Evolutionary conservation across 2,113 vertebrate genomes (phyloP), one percentile per base, ranked within the genome.

Genomic region (Caranx ignobilis): DNA sequence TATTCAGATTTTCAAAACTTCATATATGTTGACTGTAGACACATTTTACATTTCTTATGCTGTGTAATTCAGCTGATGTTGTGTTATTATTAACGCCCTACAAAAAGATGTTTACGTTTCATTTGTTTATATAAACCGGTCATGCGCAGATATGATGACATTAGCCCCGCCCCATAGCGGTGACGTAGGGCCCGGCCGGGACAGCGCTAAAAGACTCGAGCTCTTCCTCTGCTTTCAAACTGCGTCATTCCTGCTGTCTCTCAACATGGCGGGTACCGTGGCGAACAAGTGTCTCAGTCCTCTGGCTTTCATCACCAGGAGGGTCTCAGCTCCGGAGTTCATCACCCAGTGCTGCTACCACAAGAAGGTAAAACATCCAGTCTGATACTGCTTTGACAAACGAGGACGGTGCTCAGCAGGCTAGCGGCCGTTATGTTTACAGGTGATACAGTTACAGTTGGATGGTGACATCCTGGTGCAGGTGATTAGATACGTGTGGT

Each of bases 291-390:
- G 92, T 75, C 52, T 91, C 13, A 85, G 71, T 43, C 91, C 93
- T 70, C 63, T 93, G 71, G 8, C 79, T 74, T 84, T 94, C 2
- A 21, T 94, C 26, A 88, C 68, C 57, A 88, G 91, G 72, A 86
- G 82, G 41, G 52, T 95, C 1, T 93, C 93, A 26, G 88, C 71
- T 54, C 94, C 93, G 3, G 91, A 93, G 57, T 71, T 93, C n/a
- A 81, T 85, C 47, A 69, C 71, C 50, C 84, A 80, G 74, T 88
- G 86, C 55, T 90, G 77, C 50, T 95, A 95, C 71, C 94, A 95
- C 78, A 50, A 93, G 81, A 95, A 95, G 94, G 94, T 94, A 93
- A 81, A 32, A 32, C 11, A 3, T 0, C 0, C 12, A 16, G 1
- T 47, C 11, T 16, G 50, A 10, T 62, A 5, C 39, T 8, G 16